Evolutionary conservation across 2,888 invertebrate genomes (phyloP).

Genomic region (Drosophila paranaensis): DNA sequence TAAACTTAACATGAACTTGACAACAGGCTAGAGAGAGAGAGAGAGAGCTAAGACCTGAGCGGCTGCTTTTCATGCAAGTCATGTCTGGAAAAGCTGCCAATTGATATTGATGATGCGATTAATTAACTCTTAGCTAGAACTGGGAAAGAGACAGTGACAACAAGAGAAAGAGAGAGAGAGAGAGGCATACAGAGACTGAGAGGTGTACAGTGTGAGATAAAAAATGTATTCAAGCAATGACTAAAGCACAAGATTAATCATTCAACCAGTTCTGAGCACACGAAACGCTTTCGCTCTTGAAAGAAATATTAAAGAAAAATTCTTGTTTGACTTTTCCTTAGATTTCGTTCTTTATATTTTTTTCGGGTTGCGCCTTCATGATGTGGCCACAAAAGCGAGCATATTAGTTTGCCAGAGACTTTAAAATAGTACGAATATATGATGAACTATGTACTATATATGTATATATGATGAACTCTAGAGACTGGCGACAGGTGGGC

Average conservation of each 20-base stretch:
- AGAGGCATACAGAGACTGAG: background rate
- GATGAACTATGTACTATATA: background rate
- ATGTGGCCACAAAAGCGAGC: background rate
- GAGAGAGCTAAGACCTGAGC: background rate
- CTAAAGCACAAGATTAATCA: conserved; percentile 61
- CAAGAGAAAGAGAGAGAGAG: background rate
- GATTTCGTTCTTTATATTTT: conserved; percentile 19
- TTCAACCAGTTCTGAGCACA: conserved; percentile 34
- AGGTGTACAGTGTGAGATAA: background rate
- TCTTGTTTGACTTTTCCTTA: conserved; percentile 27
- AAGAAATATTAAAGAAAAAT: conserved; percentile 27
- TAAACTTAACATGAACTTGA: conserved; percentile 1
- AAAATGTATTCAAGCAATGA: conserved; percentile 32
- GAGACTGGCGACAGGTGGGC: too few species aligned
- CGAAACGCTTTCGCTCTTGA: conserved; percentile 17
- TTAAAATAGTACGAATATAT: background rate
- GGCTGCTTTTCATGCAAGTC: conserved; percentile 32
- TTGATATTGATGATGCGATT: conserved; percentile 53
- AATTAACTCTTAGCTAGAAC: conserved; percentile 43
- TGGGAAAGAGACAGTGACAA: background rate
- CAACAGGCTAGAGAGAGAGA: background rate
- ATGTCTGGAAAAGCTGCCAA: conserved; percentile 43
- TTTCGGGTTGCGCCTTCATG: background rate
- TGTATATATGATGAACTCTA: too few species aligned
- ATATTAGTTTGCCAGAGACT: background rate